These are phyloP conservation scores for Argentina silus DNA, from an alignment of 2,797 vertebrate genomes.

Conservation along the genomic window DNA sequence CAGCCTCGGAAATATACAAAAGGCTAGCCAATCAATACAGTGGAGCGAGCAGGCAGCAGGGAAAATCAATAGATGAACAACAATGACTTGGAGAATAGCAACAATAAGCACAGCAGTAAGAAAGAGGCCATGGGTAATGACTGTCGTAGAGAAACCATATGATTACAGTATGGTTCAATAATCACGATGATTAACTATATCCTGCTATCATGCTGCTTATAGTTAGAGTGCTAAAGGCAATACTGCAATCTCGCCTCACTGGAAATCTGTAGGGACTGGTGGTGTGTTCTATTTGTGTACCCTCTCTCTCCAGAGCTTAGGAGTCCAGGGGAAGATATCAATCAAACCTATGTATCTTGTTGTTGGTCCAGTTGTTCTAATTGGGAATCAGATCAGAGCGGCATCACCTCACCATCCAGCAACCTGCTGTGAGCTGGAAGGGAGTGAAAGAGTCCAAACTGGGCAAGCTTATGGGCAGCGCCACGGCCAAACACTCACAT, in stretches of 20 bases:
- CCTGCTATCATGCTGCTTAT: not conserved
- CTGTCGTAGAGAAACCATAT: conserved; percentile 3
- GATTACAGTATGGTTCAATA: conserved; percentile 1
- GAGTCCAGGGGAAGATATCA: not conserved
- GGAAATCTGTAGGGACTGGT: not conserved
- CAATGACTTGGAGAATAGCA: conserved; percentile 8
- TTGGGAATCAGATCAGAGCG: conserved; percentile 5
- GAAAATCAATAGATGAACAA: conserved; percentile 33
- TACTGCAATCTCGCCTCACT: not conserved
- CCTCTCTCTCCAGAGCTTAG: not conserved
- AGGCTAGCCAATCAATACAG: conserved; percentile 50
- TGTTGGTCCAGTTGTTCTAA: conserved; percentile 13
- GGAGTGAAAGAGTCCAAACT: conserved; percentile 44
- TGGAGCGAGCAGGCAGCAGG: conserved; percentile 20
- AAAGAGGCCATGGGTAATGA: not conserved
- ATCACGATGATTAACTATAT: conserved; percentile 6
- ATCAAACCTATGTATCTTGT: not conserved
- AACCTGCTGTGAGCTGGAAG: conserved; percentile 54
- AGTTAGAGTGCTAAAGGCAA: not conserved
- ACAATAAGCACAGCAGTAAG: conserved; percentile 1
- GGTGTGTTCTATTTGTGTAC: not conserved
- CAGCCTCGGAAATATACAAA: conserved; percentile 42
- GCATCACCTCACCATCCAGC: conserved; percentile 28
- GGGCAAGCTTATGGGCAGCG: conserved; percentile 24
- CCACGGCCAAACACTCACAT: conserved; percentile 20